A percentile compares a stretch with the other conserved stretches of the same genome.
These are phyloP conservation scores for Osmerus mordax DNA, from an alignment of 2,113 vertebrate species.

Conservation along the genomic window DNA sequence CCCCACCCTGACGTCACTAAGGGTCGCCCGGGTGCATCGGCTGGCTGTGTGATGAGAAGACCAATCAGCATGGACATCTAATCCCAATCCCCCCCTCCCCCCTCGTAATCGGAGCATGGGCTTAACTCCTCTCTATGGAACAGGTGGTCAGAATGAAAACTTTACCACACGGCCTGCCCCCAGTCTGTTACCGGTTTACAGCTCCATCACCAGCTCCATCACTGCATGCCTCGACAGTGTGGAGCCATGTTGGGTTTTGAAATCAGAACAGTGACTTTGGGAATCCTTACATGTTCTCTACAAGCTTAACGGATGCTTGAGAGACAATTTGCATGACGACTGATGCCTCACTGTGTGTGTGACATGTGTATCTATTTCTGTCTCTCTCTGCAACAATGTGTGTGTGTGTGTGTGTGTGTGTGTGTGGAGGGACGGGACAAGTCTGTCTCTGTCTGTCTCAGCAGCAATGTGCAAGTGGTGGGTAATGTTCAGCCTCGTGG, in stretches of 20 bases:
- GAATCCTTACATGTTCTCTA: too few relatives aligned
- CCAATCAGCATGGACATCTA: constrained; percentile 21
- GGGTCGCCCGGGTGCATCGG: constrained; percentile 20
- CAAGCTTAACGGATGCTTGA: too few relatives aligned
- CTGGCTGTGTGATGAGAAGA: constrained; percentile 20
- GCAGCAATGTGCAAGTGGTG: too few relatives aligned
- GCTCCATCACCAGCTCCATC: too few relatives aligned
- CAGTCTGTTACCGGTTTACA: not conserved
- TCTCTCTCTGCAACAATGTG: not conserved
- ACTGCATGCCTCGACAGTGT: too few relatives aligned
- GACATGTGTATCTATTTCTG: not conserved
- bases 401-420: not conserved
- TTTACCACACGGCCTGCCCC: not conserved
- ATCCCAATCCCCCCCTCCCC: constrained; percentile 30
- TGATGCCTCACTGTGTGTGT: not conserved
- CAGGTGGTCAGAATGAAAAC: not conserved
- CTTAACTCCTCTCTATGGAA: constrained; percentile 16
- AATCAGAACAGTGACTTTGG: too few relatives aligned
- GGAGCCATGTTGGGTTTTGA: too few relatives aligned
- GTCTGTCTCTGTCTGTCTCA: not conserved
- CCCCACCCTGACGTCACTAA: constrained; percentile 27
- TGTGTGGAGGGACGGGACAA: too few relatives aligned
- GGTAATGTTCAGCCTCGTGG: not conserved
- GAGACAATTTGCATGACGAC: too few relatives aligned
- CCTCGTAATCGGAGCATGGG: constrained; percentile 6